phyloP scores from a whole-genome alignment of 2,888 invertebrate genomes.

The Sphinx pinastri region DNA sequence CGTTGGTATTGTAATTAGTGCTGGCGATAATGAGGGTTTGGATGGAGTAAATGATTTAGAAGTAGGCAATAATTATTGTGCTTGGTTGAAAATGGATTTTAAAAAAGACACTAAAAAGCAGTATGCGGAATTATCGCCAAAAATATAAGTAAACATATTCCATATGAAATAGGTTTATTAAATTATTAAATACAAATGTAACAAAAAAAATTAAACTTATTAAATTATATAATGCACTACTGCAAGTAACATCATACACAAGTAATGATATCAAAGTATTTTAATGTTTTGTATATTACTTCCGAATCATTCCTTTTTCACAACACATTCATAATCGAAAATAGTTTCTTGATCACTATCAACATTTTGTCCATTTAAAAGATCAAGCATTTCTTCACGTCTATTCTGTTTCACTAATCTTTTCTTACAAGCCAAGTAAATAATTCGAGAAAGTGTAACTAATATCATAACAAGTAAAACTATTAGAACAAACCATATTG shows the following conservation, averaged over 20 bases:
- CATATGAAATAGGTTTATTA: no score
- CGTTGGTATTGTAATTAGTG: constrained; percentile 14
- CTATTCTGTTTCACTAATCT: constrained; percentile 24
- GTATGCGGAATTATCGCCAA: no score
- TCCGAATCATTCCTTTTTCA: constrained; percentile 7
- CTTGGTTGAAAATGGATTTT: no score
- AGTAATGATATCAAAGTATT: no score
- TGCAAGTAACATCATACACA: no score
- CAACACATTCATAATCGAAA: constrained; percentile 38
- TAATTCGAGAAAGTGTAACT: constrained; percentile 40
- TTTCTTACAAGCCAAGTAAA: constrained; percentile 35
- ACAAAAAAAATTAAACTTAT: no score
- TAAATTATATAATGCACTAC: no score
- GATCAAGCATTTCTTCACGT: constrained; percentile 39
- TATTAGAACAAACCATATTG: constrained; percentile 49
- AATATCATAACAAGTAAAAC: constrained; percentile 42
- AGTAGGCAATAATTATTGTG: background rate
- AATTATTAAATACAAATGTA: no score
- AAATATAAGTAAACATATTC: no score
- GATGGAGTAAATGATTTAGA: background rate
- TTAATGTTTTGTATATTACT: no score
- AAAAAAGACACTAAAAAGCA: no score
- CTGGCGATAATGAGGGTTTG: background rate
- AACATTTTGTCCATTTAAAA: constrained; percentile 40
- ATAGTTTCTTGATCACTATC: constrained; percentile 51